These are phyloP conservation scores for Chironomus tentans DNA, from an alignment of 2,888 invertebrate genomes.

Conservation along the genomic window DNA sequence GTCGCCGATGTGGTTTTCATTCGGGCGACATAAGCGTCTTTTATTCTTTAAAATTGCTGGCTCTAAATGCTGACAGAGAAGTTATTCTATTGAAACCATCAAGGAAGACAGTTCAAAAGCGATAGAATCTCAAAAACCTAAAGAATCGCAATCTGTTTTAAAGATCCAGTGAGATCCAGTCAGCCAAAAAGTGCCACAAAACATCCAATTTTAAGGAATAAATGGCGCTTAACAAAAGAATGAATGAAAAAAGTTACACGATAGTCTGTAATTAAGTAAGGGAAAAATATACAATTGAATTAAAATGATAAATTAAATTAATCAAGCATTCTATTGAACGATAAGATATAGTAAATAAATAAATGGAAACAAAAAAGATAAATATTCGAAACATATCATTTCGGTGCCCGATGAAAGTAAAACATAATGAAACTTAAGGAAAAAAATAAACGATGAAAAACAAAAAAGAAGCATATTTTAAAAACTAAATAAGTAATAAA, in stretches of 20 bases:
- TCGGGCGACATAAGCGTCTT: too few species aligned
- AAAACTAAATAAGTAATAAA: slow-evolving; percentile 9
- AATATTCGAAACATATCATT: slow-evolving; percentile 43
- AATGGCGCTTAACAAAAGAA: too few species aligned
- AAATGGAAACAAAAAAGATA: slow-evolving; percentile 7
- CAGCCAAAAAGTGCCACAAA: too few species aligned
- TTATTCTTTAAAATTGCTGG: too few species aligned
- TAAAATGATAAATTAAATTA: not conserved
- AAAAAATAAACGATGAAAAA: slow-evolving; percentile 21
- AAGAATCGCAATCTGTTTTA: too few species aligned
- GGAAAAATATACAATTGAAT: not conserved
- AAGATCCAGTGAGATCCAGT: too few species aligned
- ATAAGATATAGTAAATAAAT: not conserved
- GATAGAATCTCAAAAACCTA: too few species aligned
- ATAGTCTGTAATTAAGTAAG: not conserved
- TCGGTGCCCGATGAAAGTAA: slow-evolving; percentile 39
- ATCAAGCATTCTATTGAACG: not conserved
- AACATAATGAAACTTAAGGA: slow-evolving; percentile 31
- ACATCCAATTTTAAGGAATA: too few species aligned
- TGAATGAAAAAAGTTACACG: not conserved
- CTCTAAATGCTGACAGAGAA: too few species aligned
- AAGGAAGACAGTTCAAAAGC: too few species aligned
- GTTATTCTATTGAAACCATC: too few species aligned
- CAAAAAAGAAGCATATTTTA: slow-evolving; percentile 15
- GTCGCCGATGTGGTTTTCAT: too few species aligned